These are phyloP conservation scores for Hemicrepidius hirtus DNA, from an alignment of 2,888 invertebrate species.

Conservation along the genomic window DNA sequence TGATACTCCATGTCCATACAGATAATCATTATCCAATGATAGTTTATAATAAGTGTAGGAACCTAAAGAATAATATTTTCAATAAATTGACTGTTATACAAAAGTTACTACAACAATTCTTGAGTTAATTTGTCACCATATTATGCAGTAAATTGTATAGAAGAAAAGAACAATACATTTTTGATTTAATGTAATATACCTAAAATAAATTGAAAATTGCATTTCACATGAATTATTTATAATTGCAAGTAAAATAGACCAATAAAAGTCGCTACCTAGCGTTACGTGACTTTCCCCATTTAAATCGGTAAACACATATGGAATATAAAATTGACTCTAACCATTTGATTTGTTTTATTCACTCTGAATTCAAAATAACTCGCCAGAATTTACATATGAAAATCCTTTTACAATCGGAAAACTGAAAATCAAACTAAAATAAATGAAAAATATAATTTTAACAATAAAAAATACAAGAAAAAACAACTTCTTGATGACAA, in stretches of 20 bases:
- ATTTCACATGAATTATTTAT: constrained; percentile 32
- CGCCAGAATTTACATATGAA: constrained; percentile 6
- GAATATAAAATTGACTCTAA: constrained; percentile 49
- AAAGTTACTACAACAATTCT: too few species aligned
- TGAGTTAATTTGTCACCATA: too few species aligned
- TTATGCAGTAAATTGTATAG: too few species aligned
- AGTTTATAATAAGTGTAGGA: too few species aligned
- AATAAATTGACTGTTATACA: too few species aligned
- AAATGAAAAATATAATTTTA: neutral
- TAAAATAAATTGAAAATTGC: neutral
- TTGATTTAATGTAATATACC: neutral
- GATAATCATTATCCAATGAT: too few species aligned
- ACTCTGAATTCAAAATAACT: constrained; percentile 45
- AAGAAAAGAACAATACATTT: too few species aligned
- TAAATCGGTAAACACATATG: constrained; percentile 53
- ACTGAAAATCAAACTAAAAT: constrained; percentile 35
- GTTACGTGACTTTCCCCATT: constrained; percentile 50
- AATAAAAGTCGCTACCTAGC: constrained; percentile 44
- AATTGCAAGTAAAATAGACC: constrained; percentile 39
- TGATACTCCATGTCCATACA: too few species aligned
- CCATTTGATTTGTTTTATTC: constrained; percentile 52
- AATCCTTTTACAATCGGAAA: constrained; percentile 7
- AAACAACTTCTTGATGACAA: too few species aligned
- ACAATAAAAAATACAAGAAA: too few species aligned
- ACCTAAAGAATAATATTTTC: too few species aligned